Evolutionary conservation across 2,888 invertebrate species (phyloP), one percentile per base, ranked within the genome.

Genomic region (Lacanobia wlatinum): DNA sequence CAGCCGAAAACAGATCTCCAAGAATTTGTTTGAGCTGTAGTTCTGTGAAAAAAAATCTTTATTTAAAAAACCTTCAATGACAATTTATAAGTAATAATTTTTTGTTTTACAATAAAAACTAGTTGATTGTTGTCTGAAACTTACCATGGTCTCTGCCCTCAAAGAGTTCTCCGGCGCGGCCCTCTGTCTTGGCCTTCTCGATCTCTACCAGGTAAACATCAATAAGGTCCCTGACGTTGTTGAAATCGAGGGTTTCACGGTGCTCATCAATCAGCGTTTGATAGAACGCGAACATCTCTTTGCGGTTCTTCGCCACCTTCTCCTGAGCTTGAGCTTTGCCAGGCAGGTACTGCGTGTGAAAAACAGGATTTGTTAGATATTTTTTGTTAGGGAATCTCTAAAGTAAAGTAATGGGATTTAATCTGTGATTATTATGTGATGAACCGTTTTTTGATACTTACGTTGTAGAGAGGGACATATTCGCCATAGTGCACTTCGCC

Each of bases 21-120:
- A 99, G 97, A 71, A 99, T 98, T 96, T 99, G 99, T 88, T 98
- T 98, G 89, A 99, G 97, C 94, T 99, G 99, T 69, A 98, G 97
- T 96, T 99, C 98, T 98, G 96, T 62, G 93, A 94, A 80, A 70
- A 71, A 64, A 58, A 23, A 0, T 55, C 10, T 46, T 50, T 48
- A 58, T 81, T 76, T 34, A 34, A 81, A 48, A 60, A 70, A 78
- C 73, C 60, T 73, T 64, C 60, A 50, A 58, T 23, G 21, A 60
- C 6, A 48, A 55, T 52, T 40, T 43, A 21, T 12, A 28, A 50
- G 12, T n/a, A 46, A 12, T n/a, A 0, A 1, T 50, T 70, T 64
- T 50, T 67, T 62, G 34, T 48, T 16, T 23, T 34, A 46, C 10
- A 46, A 65, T 53, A 82, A 72, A 82, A 72, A 70, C 28, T 65